A percentile compares a stretch with the other conserved stretches of the same genome.
These are phyloP conservation scores for Saguinus imperator DNA, from an alignment of 2,113 vertebrate genomes.

Conservation along the genomic window DNA sequence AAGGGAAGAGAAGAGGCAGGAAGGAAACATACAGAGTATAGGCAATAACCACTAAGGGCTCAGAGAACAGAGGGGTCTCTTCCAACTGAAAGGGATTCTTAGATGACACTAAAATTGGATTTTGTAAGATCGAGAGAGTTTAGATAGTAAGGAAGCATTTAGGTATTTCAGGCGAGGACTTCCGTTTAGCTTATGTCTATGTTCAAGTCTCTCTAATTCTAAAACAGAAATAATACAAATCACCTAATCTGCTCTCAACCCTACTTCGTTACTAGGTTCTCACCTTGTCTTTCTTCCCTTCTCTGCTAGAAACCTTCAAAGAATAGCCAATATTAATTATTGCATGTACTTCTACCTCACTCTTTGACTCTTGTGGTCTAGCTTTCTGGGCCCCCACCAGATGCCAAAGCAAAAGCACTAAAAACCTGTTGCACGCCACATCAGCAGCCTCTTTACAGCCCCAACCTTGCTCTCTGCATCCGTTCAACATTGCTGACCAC, in stretches of 20 bases:
- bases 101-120: neutral
- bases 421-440: neutral
- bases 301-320: neutral
- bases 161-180: neutral
- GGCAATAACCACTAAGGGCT: neutral
- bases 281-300: neutral
- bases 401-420: neutral
- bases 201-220: neutral
- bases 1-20: neutral
- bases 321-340: neutral
- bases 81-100: neutral
- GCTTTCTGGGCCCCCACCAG: neutral
- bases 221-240: neutral
- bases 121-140: neutral
- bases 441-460: neutral
- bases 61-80: neutral
- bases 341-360: neutral
- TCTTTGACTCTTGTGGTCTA: neutral
- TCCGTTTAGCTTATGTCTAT: neutral
- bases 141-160: neutral
- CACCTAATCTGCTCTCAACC: neutral
- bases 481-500: neutral
- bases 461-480: neutral
- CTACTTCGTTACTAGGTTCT: neutral
- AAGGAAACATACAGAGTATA: neutral